Evolutionary conservation across 2,888 invertebrate genomes (phyloP).

Genomic region (Margaritifera margaritifera): DNA sequence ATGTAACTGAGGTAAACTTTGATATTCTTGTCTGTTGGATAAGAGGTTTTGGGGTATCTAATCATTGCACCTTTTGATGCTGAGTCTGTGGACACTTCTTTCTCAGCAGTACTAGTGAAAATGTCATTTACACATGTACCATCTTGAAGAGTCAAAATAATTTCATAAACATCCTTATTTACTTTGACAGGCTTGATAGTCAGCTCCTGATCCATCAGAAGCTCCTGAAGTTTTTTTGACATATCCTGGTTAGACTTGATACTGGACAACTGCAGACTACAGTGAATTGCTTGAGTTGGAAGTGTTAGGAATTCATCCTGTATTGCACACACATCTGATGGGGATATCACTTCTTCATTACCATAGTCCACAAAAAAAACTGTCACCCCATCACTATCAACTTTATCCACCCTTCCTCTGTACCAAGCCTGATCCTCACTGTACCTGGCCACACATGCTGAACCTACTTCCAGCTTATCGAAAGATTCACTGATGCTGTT

Average conservation of each 20-base stretch:
- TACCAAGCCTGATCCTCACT: conserved; percentile 65
- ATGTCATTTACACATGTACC: conserved; percentile 18
- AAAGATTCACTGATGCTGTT: conserved; percentile 16
- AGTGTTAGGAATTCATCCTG: conserved; percentile 41
- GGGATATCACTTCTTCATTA: conserved; percentile 51
- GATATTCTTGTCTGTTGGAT: conserved; percentile 11
- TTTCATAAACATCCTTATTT: conserved; percentile 20
- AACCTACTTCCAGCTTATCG: conserved; percentile 26
- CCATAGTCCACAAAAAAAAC: conserved; percentile 71
- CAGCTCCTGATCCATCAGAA: conserved; percentile 32
- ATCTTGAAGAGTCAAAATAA: conserved; percentile 19
- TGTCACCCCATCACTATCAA: conserved; percentile 37
- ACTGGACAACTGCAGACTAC: conserved; percentile 35
- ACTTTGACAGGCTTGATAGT: conserved; percentile 17
- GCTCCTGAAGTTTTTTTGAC: conserved; percentile 31
- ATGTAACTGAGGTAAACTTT: conserved; percentile 50
- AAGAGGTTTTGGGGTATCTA: conserved; percentile 1
- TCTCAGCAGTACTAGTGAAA: too few species aligned
- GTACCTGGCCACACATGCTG: conserved; percentile 57
- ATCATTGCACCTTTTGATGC: neutral
- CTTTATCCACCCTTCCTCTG: conserved; percentile 51
- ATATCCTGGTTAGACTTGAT: conserved; percentile 26
- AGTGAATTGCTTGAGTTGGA: conserved; percentile 59
- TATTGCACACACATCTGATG: conserved; percentile 46
- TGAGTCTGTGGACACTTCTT: too few species aligned